Conservation (phyloP, 2,888 invertebrate species). For the Drosophila stalkeri region DNA sequence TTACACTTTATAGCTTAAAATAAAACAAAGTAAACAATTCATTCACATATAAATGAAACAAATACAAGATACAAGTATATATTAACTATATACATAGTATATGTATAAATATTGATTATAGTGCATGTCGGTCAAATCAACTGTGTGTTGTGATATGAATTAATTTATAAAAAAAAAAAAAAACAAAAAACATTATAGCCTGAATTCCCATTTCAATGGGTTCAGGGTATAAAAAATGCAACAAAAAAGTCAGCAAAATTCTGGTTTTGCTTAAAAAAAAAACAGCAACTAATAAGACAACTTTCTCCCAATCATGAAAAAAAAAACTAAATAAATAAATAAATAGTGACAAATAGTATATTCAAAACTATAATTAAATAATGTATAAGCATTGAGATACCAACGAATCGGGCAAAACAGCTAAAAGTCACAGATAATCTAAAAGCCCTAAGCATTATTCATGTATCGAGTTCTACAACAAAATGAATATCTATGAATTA, state of each 20-base stretch:
- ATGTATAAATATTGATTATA: slow-evolving; percentile 44
- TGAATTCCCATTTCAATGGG: too few species aligned
- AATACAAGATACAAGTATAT: slow-evolving; percentile 17
- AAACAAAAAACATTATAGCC: slow-evolving; percentile 29
- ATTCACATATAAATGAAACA: slow-evolving; percentile 53
- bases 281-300: slow-evolving; percentile 21
- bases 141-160: slow-evolving; percentile 80
- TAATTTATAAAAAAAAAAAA: slow-evolving; percentile 71
- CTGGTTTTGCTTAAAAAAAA: slow-evolving; percentile 43
- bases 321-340: neutral
- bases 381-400: slow-evolving; percentile 41
- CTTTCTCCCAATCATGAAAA: slow-evolving; percentile 19
- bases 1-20: slow-evolving; percentile 74
- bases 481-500: slow-evolving; percentile 13
- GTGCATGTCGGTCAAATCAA: slow-evolving; percentile 70
- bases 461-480: slow-evolving; percentile 40
- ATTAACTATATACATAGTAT: slow-evolving; percentile 41
- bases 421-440: slow-evolving; percentile 33
- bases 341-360: slow-evolving; percentile 11
- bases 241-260: slow-evolving; percentile 45
- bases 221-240: too few species aligned
- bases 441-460: slow-evolving; percentile 34
- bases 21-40: slow-evolving; percentile 58
- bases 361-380: slow-evolving; percentile 26
- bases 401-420: slow-evolving; percentile 50